phyloP scores from a whole-genome alignment of 2,113 vertebrate genomes.

The Rafetus swinhoei region DNA sequence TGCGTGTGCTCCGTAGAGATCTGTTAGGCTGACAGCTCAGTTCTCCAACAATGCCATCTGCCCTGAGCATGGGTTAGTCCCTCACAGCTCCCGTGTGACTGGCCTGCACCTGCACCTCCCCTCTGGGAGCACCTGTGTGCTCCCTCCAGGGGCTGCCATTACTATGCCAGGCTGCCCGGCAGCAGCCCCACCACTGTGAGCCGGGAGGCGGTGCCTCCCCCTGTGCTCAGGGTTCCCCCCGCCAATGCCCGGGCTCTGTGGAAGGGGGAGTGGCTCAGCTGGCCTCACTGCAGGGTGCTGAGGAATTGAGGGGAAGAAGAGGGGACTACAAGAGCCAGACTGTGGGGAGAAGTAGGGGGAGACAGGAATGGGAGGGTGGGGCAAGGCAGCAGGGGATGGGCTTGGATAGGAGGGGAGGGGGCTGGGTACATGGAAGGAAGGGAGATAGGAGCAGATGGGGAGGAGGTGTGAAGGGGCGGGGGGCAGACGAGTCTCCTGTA shows the following conservation, averaged over 20 bases:
- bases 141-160: neutral
- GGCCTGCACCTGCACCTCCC: too few species aligned
- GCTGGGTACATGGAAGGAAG: neutral
- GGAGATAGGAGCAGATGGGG: neutral
- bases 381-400: too few species aligned
- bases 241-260: neutral
- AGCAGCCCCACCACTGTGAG: neutral
- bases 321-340: neutral
- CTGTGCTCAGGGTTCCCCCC: neutral
- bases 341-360: neutral
- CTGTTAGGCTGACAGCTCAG: neutral
- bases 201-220: rapidly evolving
- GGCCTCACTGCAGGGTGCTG: neutral
- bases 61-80: neutral
- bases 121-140: neutral
- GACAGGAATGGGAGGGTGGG: neutral
- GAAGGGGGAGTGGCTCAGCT: neutral
- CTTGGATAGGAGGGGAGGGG: neutral
- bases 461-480: too few species aligned
- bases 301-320: neutral
- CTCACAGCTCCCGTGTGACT: neutral
- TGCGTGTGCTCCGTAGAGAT: neutral
- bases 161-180: neutral
- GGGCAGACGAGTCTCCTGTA: neutral
- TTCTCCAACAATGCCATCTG: neutral